These are phyloP conservation scores for Ophraella communa DNA, from an alignment of 2,888 invertebrate species.

Conservation along the genomic window DNA sequence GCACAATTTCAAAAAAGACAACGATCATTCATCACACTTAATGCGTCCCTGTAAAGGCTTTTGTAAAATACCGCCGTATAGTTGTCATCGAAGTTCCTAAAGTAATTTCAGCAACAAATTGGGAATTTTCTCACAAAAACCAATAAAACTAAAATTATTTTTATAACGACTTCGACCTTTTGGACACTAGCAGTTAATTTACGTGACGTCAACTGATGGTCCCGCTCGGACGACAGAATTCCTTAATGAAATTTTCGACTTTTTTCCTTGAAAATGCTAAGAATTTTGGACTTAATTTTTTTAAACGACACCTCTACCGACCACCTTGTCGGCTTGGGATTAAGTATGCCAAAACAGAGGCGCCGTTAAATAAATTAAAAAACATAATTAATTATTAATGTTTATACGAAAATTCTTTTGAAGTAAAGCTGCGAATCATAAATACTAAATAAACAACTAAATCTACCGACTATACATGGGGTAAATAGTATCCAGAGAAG, in stretches of 20 bases:
- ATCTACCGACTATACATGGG: too few species aligned
- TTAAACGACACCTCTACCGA: slow-evolving; percentile 50
- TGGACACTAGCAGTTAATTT: slow-evolving; percentile 28
- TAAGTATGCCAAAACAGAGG: slow-evolving; percentile 41
- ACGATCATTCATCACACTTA: not conserved
- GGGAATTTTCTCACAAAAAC: slow-evolving; percentile 43
- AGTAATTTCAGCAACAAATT: slow-evolving; percentile 39
- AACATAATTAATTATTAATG: not conserved
- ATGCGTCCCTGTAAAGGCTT: not conserved
- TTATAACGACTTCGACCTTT: slow-evolving; percentile 31
- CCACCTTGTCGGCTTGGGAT: slow-evolving; percentile 48
- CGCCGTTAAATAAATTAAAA: slow-evolving; percentile 4
- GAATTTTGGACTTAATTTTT: slow-evolving; percentile 43
- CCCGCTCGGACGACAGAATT: slow-evolving; percentile 21
- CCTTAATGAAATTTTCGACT: slow-evolving; percentile 30
- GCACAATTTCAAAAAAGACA: not conserved
- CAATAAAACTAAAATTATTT: slow-evolving; percentile 36
- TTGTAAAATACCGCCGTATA: slow-evolving; percentile 24
- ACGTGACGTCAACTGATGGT: slow-evolving; percentile 31
- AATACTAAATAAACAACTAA: too few species aligned
- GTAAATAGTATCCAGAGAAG: too few species aligned
- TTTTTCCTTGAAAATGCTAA: slow-evolving; percentile 40
- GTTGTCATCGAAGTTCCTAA: slow-evolving; percentile 25
- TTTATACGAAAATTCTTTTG: too few species aligned
- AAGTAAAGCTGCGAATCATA: too few species aligned